phyloP scores from a whole-genome alignment of 2,113 vertebrate species.

The Poecile atricapillus region DNA sequence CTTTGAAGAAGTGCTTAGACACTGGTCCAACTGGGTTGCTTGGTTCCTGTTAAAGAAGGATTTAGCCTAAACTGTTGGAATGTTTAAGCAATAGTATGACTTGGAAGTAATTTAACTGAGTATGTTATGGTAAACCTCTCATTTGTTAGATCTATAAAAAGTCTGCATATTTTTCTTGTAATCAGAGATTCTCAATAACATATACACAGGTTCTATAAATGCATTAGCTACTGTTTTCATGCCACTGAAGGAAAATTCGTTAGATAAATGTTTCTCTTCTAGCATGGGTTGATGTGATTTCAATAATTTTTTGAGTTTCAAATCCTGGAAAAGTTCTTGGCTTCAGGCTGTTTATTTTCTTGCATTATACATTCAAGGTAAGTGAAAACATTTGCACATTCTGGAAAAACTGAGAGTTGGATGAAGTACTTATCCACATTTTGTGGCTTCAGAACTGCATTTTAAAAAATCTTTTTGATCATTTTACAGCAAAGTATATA shows the following conservation, averaged over 20 bases:
- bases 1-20: conserved; percentile 4
- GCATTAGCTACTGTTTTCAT: background rate
- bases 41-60: background rate
- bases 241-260: background rate
- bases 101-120: background rate
- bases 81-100: background rate
- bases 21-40: background rate
- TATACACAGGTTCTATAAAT: background rate
- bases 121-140: background rate
- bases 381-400: background rate
- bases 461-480: background rate
- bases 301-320: background rate
- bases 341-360: background rate
- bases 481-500: background rate
- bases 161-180: background rate
- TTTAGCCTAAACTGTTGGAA: background rate
- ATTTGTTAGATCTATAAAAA: background rate
- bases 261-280: background rate
- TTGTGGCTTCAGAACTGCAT: background rate
- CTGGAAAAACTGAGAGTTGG: background rate
- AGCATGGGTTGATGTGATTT: background rate
- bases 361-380: background rate
- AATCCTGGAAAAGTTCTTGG: background rate
- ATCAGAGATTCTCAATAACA: background rate
- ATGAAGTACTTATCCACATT: background rate